Conservation (phyloP, 2,797 vertebrate genomes). For the Galago senegalensis region DNA sequence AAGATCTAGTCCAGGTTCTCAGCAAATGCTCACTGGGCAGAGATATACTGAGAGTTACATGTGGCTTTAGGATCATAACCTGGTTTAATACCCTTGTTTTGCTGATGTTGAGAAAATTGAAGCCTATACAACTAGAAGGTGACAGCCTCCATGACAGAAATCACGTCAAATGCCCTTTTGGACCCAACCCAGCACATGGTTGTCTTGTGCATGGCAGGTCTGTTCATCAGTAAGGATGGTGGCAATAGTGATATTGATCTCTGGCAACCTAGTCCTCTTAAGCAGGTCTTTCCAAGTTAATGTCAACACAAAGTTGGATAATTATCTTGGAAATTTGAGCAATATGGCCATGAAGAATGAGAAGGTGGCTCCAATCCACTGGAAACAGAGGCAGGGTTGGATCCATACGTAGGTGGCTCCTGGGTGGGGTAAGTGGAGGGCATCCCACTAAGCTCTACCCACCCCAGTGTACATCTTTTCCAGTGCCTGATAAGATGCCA, state of each 20-base stretch:
- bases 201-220: not conserved
- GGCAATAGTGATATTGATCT: conserved; percentile 73
- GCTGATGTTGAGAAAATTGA: not conserved
- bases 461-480: not conserved
- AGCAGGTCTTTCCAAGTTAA: conserved; percentile 72
- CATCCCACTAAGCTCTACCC: not conserved
- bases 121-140: not conserved
- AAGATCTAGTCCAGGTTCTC: not conserved
- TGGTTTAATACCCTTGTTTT: not conserved
- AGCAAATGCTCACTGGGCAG: not conserved
- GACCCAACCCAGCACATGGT: not conserved
- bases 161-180: not conserved
- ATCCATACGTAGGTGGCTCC: not conserved
- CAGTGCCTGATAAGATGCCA: not conserved
- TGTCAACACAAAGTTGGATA: conserved; percentile 72
- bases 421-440: conserved; percentile 15
- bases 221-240: conserved; percentile 62
- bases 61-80: too few species aligned
- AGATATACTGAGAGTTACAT: not conserved
- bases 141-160: not conserved
- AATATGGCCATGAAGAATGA: conserved; percentile 34
- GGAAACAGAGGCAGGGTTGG: conserved; percentile 40
- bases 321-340: conserved; percentile 82
- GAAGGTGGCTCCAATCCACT: conserved; percentile 54
- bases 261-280: conserved; percentile 62